Evolutionary conservation across 1,140 invertebrate species (phyloP), one percentile per base, ranked within the genome.

Genomic region (Hypothenemus hampei): DNA sequence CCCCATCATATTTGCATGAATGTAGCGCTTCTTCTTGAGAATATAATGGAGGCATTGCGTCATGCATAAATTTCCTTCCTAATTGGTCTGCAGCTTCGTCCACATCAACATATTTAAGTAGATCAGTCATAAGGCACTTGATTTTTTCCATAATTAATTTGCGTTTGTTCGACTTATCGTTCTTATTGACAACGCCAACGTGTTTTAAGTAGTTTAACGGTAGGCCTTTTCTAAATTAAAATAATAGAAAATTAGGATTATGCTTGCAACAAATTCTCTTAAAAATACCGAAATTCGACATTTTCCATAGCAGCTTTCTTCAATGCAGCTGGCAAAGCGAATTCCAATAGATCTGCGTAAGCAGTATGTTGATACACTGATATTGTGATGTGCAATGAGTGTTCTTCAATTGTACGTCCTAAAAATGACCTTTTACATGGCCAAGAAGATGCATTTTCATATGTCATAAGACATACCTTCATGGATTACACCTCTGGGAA

Each of bases 381-480:
- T 2, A 98, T 71, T 0, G 94, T 97, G 0, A 97, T 81, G 70
- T 98, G 95, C 1, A 97, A 76, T 11, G 93, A 97, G 74, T 97
- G 91, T 3, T 80, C 75, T 36, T 84, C 80, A 47, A 85, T 73
- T 11, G 91, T 88, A 45, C 80, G 70, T 6, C 45, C 52, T 55
- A 13, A 47, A 55, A 53, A 15, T 33, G n/a, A n/a, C n/a, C n/a
- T 19, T 21, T 18, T 20, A 35, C 7, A 18, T 36, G 18, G 15
- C 11, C 21, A 48, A 19, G 10, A 20, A 18, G 20, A 41, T 41
- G 26, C n/a, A 18, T 26, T 11, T 23, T 18, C 18, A 15, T 10
- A 19, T 19, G 11, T 1, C n/a, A 10, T 13, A 13, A n/a, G 10
- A 19, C 13, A n/a, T 22, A 3, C 83, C 93, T 75, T 97, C 93